Conservation (phyloP, 2,888 invertebrate species). For the Enchytraeus crypticus region DNA sequence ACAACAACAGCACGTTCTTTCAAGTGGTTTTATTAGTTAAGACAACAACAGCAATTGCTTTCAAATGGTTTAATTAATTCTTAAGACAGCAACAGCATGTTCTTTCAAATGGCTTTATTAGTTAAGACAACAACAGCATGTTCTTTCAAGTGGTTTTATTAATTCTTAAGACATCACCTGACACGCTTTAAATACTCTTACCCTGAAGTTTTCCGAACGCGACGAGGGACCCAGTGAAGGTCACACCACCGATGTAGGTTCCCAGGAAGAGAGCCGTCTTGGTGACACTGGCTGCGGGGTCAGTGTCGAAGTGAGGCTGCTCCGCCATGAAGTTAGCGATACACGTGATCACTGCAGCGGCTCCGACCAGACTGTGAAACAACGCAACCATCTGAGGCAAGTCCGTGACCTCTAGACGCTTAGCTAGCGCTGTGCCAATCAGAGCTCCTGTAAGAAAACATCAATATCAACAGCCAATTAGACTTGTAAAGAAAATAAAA, state of each 20-base stretch:
- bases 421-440: slow-evolving; percentile 69
- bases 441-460: slow-evolving; percentile 54
- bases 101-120: too few species aligned
- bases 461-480: slow-evolving; percentile 4
- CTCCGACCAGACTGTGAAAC: slow-evolving; percentile 73
- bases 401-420: slow-evolving; percentile 66
- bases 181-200: slow-evolving; percentile 28
- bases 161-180: too few species aligned
- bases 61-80: too few species aligned
- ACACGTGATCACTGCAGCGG: slow-evolving; percentile 79
- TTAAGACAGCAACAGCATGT: too few species aligned
- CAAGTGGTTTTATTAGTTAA: background rate
- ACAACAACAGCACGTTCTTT: background rate
- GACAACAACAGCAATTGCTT: background rate
- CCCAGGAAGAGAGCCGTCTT: slow-evolving; percentile 78
- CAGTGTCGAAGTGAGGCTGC: slow-evolving; percentile 69
- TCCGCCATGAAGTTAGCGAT: slow-evolving; percentile 75
- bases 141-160: too few species aligned
- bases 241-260: slow-evolving; percentile 80
- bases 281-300: slow-evolving; percentile 64
- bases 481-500: background rate
- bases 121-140: too few species aligned
- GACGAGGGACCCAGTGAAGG: slow-evolving; percentile 76
- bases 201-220: slow-evolving; percentile 81
- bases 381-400: slow-evolving; percentile 81